Evolutionary conservation across 2,797 vertebrate genomes (phyloP).

Genomic region (Lepus townsendii): DNA sequence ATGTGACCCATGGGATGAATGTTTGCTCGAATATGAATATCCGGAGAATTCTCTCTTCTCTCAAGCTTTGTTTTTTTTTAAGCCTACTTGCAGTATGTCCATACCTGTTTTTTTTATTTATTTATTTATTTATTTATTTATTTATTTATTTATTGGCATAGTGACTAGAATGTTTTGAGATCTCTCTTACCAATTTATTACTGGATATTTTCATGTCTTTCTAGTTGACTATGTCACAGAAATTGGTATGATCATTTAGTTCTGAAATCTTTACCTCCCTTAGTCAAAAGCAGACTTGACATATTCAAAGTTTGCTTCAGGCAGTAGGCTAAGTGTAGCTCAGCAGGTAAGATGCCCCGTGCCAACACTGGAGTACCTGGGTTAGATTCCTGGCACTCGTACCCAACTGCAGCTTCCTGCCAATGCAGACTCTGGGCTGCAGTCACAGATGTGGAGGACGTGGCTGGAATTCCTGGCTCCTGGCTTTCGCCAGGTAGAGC

Average conservation of each 20-base stretch:
- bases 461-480: no score
- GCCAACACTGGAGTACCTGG: no score
- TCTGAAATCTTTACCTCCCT: slow-evolving; percentile 57
- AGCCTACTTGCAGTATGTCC: slow-evolving; percentile 34
- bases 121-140: slow-evolving; percentile 7
- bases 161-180: slow-evolving; percentile 65
- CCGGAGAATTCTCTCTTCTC: slow-evolving; percentile 46
- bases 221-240: slow-evolving; percentile 39
- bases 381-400: no score
- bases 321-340: background rate
- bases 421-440: no score
- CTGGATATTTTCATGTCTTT: slow-evolving; percentile 60
- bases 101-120: background rate
- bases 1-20: background rate
- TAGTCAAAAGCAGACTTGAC: background rate
- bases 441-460: no score
- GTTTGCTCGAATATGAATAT: slow-evolving; percentile 13
- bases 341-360: no score
- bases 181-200: slow-evolving; percentile 29
- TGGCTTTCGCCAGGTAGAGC: no score
- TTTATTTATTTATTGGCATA: slow-evolving; percentile 15
- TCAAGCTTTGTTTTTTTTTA: slow-evolving; percentile 33
- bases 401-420: no score
- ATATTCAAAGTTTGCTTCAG: slow-evolving; percentile 7
- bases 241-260: slow-evolving; percentile 56